Base-by-base conservation (phyloP, 2,888 invertebrate genomes). In the Eupithecia tripunctaria region DNA sequence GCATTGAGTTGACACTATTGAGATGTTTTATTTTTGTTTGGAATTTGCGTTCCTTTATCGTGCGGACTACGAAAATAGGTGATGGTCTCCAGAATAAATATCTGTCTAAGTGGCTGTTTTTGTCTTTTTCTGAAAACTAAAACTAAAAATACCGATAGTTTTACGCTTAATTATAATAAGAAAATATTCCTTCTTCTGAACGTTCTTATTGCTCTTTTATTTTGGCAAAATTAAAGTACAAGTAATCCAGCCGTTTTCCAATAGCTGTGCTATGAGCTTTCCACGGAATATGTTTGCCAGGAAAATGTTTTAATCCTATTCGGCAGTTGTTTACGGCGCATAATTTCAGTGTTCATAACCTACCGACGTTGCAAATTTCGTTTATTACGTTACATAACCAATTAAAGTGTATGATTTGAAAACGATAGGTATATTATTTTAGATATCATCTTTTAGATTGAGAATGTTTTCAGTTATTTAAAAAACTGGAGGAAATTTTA, bases 291-390 rank as follows among this genome's bases (percentile, higher is more conserved):
- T 80, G 79, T 79, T 80, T 80, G 72, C 74, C 70, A 69, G 74
- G 73, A 73, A 77, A 78, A 79, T 77, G 79, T 79, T 79, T 79
- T 80, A 80, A 79, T 80, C 79, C 72, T 69, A 73, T 74, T 72
- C 74, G 76, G 73, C 74, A 70, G 70, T 68, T 79, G 79, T 79
- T 80, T 78, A 74, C 74, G 69, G 76, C 64, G 75, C 76, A 78
- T 79, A 77, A 79, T 77, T 78, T 77, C 25, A 71, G 60, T 78
- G 65, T 71, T 74, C 68, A 71, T 71, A 73, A 73, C 70, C 27
- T 68, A 71, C 68, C n/a, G 70, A 68, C 64, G 68, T 69, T 77
- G 60, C 41, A 64, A 76, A 74, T 68, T 76, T 67, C 66, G 51
- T 51, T 68, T 71, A 70, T 72, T 72, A 68, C 2, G 62, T 51